Base-by-base conservation (phyloP, 2,888 invertebrate species). In the Ennomos fuscantarius region DNA sequence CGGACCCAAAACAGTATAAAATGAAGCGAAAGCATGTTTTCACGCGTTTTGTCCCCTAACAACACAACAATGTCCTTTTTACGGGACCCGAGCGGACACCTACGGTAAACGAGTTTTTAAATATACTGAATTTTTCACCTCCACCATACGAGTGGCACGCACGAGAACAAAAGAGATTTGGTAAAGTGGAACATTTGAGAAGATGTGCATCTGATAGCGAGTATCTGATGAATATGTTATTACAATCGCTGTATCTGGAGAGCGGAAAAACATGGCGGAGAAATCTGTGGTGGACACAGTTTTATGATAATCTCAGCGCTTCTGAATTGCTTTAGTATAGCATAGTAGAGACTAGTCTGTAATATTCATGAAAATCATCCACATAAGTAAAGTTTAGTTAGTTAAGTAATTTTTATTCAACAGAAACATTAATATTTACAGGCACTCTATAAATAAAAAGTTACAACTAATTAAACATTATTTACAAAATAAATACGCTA, bases 31-130 rank as follows among this genome's bases (percentile, higher is more conserved):
- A 62, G 62, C 59, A 48, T 42, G 55, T 54, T 59, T 62, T 55
- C 60, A 55, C 60, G 39, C 57, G 58, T 57, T 60, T 54, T 62
- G 52, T 60, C 53, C 61, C 55, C 59, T 65, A 65, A 64, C 58
- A 63, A 47, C 63, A 42, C 58, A 59, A 66, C 65, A 68, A 62
- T 62, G 66, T 54, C 66, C 60, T 56, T 58, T 55, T 68, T 65
- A 66, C 55, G 53, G 37, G 46, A 36, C 68, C 62, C 66, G 12
- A 9, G 60, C 24, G 65, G 33, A 60, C 66, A 65, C 65, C 65
- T 66, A 63, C 63, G 58, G 52, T 51, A 61, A 69, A 64, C 58
- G 66, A 69, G 61, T 55, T 71, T 68, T 65, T 68, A 71, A 70
- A 68, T 67, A 67, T 65, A 54, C 64, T 60, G 63, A 65, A 63